A percentile compares a stretch with the other conserved stretches of the same genome.
phyloP scores from a whole-genome alignment of 2,888 invertebrate genomes.

The Allophyes oxyacanthae region DNA sequence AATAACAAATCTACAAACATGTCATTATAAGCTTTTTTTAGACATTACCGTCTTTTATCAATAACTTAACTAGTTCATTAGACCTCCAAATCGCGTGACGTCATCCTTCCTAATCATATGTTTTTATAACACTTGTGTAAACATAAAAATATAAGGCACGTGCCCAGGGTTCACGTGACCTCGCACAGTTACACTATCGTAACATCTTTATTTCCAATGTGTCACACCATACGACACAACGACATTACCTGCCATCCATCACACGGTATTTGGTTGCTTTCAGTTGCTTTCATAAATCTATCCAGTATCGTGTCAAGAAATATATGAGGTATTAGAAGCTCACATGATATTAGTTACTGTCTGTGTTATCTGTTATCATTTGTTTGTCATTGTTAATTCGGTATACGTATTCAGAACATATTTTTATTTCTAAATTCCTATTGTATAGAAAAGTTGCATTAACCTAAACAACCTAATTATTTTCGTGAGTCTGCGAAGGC shows the following conservation, averaged over 20 bases:
- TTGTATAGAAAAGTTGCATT: constrained; percentile 28
- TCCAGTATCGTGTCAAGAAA: constrained; percentile 13
- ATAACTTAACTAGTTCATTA: constrained; percentile 32
- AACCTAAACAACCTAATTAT: constrained; percentile 60
- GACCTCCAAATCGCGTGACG: constrained; percentile 38
- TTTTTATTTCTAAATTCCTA: no score
- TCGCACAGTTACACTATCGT: constrained; percentile 49
- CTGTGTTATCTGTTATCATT: background rate
- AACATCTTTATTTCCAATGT: constrained; percentile 54
- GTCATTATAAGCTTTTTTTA: constrained; percentile 9
- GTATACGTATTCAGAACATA: no score
- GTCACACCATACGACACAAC: constrained; percentile 33
- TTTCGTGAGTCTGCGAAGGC: constrained; percentile 74
- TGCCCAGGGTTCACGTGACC: constrained; percentile 57
- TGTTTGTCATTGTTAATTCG: no score
- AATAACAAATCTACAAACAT: constrained; percentile 2
- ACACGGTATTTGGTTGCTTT: constrained; percentile 17
- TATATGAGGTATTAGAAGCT: constrained; percentile 14
- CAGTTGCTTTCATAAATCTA: constrained; percentile 41
- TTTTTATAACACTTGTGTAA: constrained; percentile 40
- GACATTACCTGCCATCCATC: constrained; percentile 25
- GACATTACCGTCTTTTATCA: constrained; percentile 9
- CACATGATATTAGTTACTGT: background rate
- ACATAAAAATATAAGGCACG: constrained; percentile 52
- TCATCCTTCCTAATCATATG: constrained; percentile 33